Evolutionary conservation across 2,113 vertebrate species (phyloP).

Genomic region (Labeo rohita): DNA sequence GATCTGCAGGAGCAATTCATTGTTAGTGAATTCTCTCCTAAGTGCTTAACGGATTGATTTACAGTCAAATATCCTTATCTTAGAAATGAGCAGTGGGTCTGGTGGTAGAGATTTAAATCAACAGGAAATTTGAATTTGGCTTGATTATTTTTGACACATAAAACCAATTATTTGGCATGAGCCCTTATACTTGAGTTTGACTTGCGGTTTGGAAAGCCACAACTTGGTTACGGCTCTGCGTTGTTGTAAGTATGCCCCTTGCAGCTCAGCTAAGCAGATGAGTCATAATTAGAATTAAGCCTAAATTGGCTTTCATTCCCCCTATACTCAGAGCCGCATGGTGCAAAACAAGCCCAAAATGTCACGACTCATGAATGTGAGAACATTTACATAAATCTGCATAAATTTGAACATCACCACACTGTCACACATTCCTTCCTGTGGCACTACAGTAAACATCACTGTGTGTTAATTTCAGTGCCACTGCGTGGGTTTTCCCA

Average conservation of each 20-base stretch:
- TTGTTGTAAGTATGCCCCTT: conserved; percentile 7
- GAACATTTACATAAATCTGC: conserved; percentile 42
- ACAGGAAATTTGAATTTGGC: not conserved
- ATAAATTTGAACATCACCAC: conserved; percentile 24
- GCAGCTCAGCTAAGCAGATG: conserved; percentile 35
- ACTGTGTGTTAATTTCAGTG: conserved; percentile 12
- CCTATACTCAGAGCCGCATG: conserved; percentile 25
- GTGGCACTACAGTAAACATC: conserved; percentile 37
- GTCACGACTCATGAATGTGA: conserved; percentile 38
- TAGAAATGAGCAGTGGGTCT: not conserved
- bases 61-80: not conserved
- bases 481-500: conserved; percentile 23
- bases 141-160: conserved; percentile 10
- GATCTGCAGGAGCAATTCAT: not conserved
- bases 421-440: not conserved
- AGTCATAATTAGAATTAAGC: conserved; percentile 40
- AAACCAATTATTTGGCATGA: conserved; percentile 2
- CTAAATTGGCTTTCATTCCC: conserved; percentile 40
- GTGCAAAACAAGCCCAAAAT: conserved; percentile 44
- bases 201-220: conserved; percentile 12
- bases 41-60: not conserved
- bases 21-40: not conserved
- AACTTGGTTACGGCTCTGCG: conserved; percentile 10
- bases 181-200: not conserved
- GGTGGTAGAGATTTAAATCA: not conserved